Percentiles rank a stretch among this genome's conserved stretches.
Evolutionary conservation across 1,140 invertebrate genomes (phyloP).

Genomic region (Trigoniulus corallinus): DNA sequence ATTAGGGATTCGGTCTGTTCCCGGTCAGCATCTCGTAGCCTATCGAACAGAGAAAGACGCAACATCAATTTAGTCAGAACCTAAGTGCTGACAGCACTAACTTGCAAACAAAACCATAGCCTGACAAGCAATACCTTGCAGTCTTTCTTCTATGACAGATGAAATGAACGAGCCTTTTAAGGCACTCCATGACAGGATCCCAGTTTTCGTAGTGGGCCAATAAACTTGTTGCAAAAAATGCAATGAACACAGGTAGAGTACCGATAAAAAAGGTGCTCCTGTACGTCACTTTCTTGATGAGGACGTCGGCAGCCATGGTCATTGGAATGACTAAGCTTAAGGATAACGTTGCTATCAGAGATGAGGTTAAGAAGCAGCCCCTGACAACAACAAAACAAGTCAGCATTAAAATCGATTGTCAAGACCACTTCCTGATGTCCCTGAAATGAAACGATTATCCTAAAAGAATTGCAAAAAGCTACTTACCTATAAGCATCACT

Average conservation of each 20-base stretch:
- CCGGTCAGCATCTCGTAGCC: conserved; percentile 43
- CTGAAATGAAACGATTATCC: no score
- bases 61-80: no score
- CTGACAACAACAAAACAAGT: conserved; percentile 26
- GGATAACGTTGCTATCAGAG: conserved; percentile 63
- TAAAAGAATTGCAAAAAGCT: no score
- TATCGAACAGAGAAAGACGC: conserved; percentile 25
- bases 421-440: not conserved
- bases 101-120: no score
- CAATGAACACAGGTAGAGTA: conserved; percentile 54
- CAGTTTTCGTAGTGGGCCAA: conserved; percentile 67
- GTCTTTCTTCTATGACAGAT: conserved; percentile 30
- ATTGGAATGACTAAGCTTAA: conserved; percentile 69
- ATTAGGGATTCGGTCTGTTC: conserved; percentile 58
- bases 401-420: not conserved
- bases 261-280: conserved; percentile 61
- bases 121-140: conserved; percentile 20
- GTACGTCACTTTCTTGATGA: conserved; percentile 55
- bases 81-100: no score
- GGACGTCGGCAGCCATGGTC: conserved; percentile 61
- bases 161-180: conserved; percentile 39
- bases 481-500: no score
- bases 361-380: conserved; percentile 79
- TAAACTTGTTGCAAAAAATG: conserved; percentile 55
- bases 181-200: conserved; percentile 53